Evolutionary conservation across 2,797 vertebrate genomes (phyloP).

Genomic region (Chiloscyllium punctatum): DNA sequence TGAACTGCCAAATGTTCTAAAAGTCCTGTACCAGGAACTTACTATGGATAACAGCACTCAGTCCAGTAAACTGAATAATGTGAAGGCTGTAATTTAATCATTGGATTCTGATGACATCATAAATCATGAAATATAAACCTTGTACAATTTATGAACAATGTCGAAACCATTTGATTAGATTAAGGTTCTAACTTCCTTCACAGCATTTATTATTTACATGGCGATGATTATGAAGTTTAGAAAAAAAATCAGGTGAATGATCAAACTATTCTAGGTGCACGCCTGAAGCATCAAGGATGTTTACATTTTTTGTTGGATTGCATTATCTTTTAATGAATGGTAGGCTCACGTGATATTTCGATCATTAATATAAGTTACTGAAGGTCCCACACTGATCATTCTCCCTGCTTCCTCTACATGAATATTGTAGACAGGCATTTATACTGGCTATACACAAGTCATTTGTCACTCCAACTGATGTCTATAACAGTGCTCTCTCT

Average conservation of each 20-base stretch:
- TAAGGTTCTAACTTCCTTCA: neutral
- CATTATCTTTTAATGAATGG: neutral
- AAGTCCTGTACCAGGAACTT: neutral
- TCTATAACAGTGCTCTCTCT: neutral
- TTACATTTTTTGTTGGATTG: neutral
- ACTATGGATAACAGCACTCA: too few species aligned
- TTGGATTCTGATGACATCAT: neutral
- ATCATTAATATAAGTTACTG: neutral
- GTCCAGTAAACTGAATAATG: neutral
- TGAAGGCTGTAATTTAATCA: conserved; percentile 4
- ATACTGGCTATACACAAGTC: neutral
- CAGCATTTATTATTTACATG: neutral
- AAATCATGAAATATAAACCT: neutral
- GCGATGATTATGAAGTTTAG: too few species aligned
- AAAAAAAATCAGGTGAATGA: neutral
- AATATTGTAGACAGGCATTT: neutral
- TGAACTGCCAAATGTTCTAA: neutral
- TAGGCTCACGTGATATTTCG: neutral
- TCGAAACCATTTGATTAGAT: neutral
- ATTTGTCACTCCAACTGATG: neutral
- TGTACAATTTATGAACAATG: neutral
- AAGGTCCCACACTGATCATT: neutral
- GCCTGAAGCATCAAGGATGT: neutral
- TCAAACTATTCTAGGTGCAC: neutral
- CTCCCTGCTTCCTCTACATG: too few species aligned